Evolutionary conservation across 2,797 vertebrate species (phyloP), one percentile per base, ranked within the genome.

Genomic region (Coluber constrictor): DNA sequence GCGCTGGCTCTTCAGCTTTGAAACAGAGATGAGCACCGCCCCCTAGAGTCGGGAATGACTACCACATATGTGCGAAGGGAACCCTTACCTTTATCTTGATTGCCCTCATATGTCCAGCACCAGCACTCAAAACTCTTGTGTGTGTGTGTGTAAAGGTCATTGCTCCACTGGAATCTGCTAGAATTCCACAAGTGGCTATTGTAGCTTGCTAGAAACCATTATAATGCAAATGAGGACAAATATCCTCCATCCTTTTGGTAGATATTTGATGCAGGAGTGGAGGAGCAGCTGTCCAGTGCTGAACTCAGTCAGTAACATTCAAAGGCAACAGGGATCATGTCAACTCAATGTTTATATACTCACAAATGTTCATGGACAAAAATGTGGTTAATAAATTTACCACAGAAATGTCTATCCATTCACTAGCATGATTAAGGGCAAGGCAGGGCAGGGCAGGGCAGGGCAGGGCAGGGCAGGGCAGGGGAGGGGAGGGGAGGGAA

Each of bases 251-350:
- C 57, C 4, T 27, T 92, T 27, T n/a, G n/a, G 18, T 32, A 66
- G 5, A 60, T 27, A 29, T 12, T 16, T 32, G 15, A 66, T 56
- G 3, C 9, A 88, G 18, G 43, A 70, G 32, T 56, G 87, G 54
- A 92, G n/a, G 86, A 74, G 51, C 86, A 56, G 51, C 91, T 92
- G 86, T 60, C 86, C 91, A 47, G 63, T 88, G 55, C 60, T 57
- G 55, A 88, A 88, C 59, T 88, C 51, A 47, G 32, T 29, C 5
- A 87, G 32, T 15, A 27, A 43, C 25, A 70, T 55, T 70, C n/a
- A 32, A 57, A 70, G 56, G 54, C 13, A 63, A 25, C 0, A 2
- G 54, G 4, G 4, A 56, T 12, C n/a, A 37, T 16, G 43, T 47
- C 83, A 87, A 15, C 23, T 55, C 32, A 32, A 63, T 54, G 12